Conservation (phyloP, 2,797 vertebrate genomes). For the Glossophaga mutica region DNA sequence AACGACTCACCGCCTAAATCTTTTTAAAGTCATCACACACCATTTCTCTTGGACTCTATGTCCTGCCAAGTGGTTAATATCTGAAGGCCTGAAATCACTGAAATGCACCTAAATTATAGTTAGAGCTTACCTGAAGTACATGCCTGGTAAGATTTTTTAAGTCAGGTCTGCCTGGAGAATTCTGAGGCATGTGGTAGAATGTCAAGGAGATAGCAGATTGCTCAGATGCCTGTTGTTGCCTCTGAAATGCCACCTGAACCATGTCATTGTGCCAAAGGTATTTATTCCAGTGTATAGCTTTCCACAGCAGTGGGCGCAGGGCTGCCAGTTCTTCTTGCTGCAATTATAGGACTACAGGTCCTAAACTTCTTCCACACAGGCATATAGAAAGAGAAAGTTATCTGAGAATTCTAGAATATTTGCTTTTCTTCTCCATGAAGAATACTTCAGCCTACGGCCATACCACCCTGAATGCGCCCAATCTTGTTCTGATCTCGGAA, state of each 20-base stretch:
- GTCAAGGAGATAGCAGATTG: neutral
- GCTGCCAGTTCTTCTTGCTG: neutral
- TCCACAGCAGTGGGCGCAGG: neutral
- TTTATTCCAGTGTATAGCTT: slow-evolving; percentile 34
- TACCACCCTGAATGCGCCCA: too few relatives aligned
- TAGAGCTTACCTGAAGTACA: slow-evolving; percentile 50
- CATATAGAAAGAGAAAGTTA: slow-evolving; percentile 29
- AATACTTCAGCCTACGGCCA: neutral
- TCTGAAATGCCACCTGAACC: slow-evolving; percentile 33
- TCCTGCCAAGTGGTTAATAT: slow-evolving; percentile 56
- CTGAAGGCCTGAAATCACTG: slow-evolving; percentile 44
- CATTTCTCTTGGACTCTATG: slow-evolving; percentile 36
- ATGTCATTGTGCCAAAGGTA: neutral
- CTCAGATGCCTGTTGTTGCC: slow-evolving; percentile 19
- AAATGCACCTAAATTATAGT: slow-evolving; percentile 21
- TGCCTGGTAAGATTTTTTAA: neutral
- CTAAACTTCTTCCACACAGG: slow-evolving; percentile 9
- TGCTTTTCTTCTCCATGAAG: neutral
- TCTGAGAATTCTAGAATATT: slow-evolving; percentile 1
- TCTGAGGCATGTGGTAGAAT: slow-evolving; percentile 33
- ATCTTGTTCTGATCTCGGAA: too few relatives aligned
- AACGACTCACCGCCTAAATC: slow-evolving; percentile 32
- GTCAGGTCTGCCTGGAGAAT: neutral
- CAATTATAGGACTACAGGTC: neutral
- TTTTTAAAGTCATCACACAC: slow-evolving; percentile 49